Conservation (phyloP, 2,797 vertebrate species). For the Silurus aristotelis region DNA sequence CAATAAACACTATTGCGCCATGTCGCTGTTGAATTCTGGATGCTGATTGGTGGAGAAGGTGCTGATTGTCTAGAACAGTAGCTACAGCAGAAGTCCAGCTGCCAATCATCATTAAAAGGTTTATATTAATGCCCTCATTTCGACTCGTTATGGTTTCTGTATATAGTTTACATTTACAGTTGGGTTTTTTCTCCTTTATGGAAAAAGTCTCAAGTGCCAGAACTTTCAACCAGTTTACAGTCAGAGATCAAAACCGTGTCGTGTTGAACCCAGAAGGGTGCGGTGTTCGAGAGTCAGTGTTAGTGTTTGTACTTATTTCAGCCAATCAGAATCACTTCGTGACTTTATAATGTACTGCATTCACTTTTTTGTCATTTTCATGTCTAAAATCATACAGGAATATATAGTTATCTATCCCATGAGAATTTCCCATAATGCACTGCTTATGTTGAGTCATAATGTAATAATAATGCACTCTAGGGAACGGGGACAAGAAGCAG, state of each 20-base stretch:
- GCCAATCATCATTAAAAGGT: not conserved
- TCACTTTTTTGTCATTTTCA: not conserved
- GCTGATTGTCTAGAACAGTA: not conserved
- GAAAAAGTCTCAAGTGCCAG: not conserved
- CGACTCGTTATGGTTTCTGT: not conserved
- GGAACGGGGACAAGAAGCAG: not conserved
- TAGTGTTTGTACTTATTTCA: not conserved
- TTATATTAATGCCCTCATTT: not conserved
- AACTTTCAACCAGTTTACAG: not conserved
- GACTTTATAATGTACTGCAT: not conserved
- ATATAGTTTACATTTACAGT: not conserved
- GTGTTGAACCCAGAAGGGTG: too few relatives aligned
- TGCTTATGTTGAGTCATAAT: not conserved
- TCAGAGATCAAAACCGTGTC: not conserved
- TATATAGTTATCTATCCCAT: not conserved
- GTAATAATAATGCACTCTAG: not conserved
- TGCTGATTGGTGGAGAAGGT: not conserved
- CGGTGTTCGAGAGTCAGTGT: not conserved
- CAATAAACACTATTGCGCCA: not conserved
- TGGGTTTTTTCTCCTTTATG: not conserved
- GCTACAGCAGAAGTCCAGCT: not conserved
- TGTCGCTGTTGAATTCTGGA: not conserved
- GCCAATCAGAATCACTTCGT: not conserved
- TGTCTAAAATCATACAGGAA: not conserved
- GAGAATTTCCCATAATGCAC: not conserved